Percentiles rank a stretch among this genome's conserved stretches.
These are phyloP conservation scores for Anoplophora glabripennis DNA, from an alignment of 1,140 invertebrate genomes.

Conservation along the genomic window DNA sequence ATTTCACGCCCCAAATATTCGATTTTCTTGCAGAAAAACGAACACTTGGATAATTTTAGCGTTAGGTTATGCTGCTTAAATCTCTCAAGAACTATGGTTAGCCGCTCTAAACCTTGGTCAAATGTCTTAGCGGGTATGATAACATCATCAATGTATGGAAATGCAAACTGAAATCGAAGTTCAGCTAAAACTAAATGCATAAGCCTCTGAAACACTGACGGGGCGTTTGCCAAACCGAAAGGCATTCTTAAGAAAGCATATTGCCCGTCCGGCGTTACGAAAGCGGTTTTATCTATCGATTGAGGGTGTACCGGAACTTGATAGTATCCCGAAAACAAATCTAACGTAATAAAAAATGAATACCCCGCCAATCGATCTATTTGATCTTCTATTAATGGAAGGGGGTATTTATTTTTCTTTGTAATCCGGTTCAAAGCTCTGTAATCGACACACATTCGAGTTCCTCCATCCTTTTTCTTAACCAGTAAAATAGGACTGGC, in stretches of 20 bases:
- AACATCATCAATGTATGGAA: no score
- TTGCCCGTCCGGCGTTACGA: constrained; percentile 30
- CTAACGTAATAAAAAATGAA: constrained; percentile 35
- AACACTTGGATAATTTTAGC: no score
- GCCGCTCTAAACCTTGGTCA: no score
- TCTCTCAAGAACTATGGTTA: no score
- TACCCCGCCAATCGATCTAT: constrained; percentile 29
- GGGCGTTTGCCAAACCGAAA: no score
- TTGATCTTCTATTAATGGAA: constrained; percentile 44
- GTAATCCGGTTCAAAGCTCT: constrained; percentile 23
- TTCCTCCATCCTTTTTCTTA: constrained; percentile 43
- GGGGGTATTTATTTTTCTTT: constrained; percentile 30
- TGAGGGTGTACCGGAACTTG: constrained; percentile 39
- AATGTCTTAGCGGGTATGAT: no score
- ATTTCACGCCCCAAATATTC: no score
- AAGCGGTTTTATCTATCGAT: constrained; percentile 39
- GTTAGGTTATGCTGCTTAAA: no score
- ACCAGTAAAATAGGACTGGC: constrained; percentile 44
- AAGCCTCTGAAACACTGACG: no score
- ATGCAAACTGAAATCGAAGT: no score
- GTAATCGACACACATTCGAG: constrained; percentile 45
- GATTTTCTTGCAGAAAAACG: no score
- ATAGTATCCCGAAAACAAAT: constrained; percentile 33
- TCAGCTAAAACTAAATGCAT: no score
- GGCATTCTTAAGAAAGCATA: constrained; percentile 25